Conservation (phyloP, 2,888 invertebrate species). For the Suillia variegata region DNA sequence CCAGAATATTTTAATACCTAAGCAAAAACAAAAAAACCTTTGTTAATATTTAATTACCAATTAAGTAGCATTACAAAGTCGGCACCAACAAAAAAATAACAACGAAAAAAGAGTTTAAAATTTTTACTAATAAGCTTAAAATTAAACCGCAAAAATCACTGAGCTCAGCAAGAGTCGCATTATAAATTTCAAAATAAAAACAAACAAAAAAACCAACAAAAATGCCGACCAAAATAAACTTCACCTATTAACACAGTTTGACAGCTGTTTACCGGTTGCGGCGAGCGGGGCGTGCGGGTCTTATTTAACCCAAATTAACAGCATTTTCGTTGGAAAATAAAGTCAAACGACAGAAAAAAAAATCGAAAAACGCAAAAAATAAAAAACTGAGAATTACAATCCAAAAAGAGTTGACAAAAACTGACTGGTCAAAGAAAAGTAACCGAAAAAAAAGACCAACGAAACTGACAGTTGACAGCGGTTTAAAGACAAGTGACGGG, state of each 20-base stretch:
- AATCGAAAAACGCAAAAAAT: not conserved
- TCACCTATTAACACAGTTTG: conserved; percentile 46
- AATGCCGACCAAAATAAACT: conserved; percentile 35
- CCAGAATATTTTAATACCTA: too few relatives aligned
- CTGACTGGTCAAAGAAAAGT: not conserved
- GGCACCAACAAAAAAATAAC: too few relatives aligned
- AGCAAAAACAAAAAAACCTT: too few relatives aligned
- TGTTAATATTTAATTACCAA: too few relatives aligned
- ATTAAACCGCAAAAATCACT: not conserved
- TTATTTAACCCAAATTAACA: conserved; percentile 40
- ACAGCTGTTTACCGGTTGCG: conserved; percentile 7
- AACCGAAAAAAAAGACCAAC: not conserved
- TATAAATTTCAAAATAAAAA: conserved; percentile 2
- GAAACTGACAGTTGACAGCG: too few relatives aligned
- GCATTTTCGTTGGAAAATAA: not conserved
- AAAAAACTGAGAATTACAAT: not conserved
- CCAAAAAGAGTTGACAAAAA: too few relatives aligned
- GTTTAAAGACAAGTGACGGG: too few relatives aligned
- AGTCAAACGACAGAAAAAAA: not conserved
- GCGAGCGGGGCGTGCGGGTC: too few relatives aligned
- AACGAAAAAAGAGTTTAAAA: not conserved
- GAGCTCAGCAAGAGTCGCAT: not conserved
- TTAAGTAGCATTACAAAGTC: too few relatives aligned
- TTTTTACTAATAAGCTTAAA: not conserved
- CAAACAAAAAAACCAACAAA: conserved; percentile 17